Evolutionary conservation across 2,113 vertebrate genomes (phyloP), one percentile per base, ranked within the genome.

Genomic region (Crocuta crocuta): DNA sequence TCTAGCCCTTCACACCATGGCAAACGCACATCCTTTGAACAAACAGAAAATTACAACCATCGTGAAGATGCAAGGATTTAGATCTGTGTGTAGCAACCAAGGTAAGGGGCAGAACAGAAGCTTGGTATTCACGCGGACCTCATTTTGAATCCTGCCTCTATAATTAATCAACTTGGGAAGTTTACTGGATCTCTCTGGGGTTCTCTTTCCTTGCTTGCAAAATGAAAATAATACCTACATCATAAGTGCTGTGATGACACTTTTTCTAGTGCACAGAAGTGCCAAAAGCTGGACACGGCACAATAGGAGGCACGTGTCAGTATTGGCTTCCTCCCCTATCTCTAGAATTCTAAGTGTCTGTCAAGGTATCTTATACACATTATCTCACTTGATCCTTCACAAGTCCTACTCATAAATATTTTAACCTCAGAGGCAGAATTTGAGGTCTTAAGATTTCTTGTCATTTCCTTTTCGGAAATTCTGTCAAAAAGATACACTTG

Each of bases 401-500:
- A 61, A 63, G 89, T 82, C 35, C 28, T 58, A 28, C 31, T 73
- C 19, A 2, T 39, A 81, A 35, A 31, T 80, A 50, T 84, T 91
- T 95, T 76, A 26, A 70, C 43, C 68, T 91, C 48, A 28, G 26
- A 53, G 43, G 39, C 48, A 65, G 45, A 84, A 68, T 61, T 68
- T 88, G 53, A 63, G 35, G 21, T 50, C 83, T 73, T 90, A 58
- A 50, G 45, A 63, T 85, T 92, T 94, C 70, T 92, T 97, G 93
- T 78, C 24, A 35, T 74, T 88, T n/a, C 84, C 74, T 89, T 96
- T 96, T 61, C 19, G 31, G 88, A 96, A 91, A 92, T 48, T 45
- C 26, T 58, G 76, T 48, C 93, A 83, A 96, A 96, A 97, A 89
- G 91, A 94, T 66, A 65, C 89, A 76, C 33, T 89, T 93, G 87